Evolutionary conservation across 1,140 invertebrate genomes (phyloP).

Genomic region (Samia ricini): DNA sequence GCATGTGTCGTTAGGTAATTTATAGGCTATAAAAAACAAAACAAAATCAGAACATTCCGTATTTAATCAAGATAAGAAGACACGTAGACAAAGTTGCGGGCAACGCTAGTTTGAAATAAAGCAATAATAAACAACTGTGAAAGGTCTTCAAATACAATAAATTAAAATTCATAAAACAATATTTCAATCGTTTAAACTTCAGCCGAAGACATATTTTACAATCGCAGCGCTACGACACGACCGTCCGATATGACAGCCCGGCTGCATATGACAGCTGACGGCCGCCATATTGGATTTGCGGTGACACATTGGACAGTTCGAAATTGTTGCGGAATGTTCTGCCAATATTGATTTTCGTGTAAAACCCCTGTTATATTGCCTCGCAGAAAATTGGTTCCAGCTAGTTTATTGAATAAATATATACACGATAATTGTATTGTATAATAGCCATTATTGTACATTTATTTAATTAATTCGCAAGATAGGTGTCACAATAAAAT

Average conservation of each 20-base stretch:
- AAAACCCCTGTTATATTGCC: neutral
- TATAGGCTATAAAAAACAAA: no score
- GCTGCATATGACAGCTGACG: slow-evolving; percentile 20
- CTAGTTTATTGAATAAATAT: neutral
- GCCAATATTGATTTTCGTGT: neutral
- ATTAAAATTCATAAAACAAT: neutral
- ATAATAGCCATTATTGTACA: no score
- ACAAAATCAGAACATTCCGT: no score
- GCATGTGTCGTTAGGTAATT: no score
- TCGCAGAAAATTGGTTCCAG: neutral
- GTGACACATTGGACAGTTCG: slow-evolving; percentile 8
- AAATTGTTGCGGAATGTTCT: slow-evolving; percentile 9
- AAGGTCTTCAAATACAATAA: no score
- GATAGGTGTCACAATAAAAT: no score
- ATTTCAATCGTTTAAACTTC: neutral
- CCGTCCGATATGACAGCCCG: slow-evolving; percentile 4
- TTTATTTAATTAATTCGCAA: no score
- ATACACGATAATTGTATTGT: no score
- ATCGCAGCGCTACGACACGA: neutral
- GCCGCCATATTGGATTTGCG: slow-evolving; percentile 23
- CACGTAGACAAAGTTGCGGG: no score
- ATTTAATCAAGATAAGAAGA: no score
- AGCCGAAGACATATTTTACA: neutral
- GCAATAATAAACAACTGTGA: no score
- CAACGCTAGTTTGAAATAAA: no score